Conservation (phyloP, 35 echinoderm and acorn worm species). For the Hemicentrotus pulcherrimus region DNA sequence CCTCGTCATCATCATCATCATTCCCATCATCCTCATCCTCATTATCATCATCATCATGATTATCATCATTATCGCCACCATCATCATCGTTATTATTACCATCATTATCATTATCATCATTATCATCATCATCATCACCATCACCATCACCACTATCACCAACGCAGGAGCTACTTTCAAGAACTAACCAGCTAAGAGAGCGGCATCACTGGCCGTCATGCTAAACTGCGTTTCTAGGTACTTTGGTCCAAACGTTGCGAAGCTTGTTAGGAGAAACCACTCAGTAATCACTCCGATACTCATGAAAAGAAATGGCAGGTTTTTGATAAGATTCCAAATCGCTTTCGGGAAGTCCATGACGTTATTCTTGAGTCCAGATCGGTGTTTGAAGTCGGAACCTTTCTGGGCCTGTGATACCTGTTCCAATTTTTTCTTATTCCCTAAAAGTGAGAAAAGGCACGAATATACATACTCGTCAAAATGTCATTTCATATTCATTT, state of each 20-base stretch:
- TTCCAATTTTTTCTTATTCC: conserved; percentile 41
- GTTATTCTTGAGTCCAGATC: conserved; percentile 60
- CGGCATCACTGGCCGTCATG: conserved; percentile 63
- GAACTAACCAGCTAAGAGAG: conserved; percentile 77
- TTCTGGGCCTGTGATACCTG: conserved; percentile 63
- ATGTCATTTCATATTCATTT: not conserved
- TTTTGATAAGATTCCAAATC: conserved; percentile 55
- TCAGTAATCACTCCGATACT: conserved; percentile 63
- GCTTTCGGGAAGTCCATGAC: conserved; percentile 71
- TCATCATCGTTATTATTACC: not conserved
- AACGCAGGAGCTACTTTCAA: not conserved
- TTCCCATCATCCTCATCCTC: not conserved
- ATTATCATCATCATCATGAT: not conserved
- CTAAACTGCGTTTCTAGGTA: conserved; percentile 82
- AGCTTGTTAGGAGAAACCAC: conserved; percentile 78
- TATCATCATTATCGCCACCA: not conserved
- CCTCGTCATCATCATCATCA: not conserved
- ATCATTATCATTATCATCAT: not conserved
- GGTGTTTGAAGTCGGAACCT: conserved; percentile 56
- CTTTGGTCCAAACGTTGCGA: conserved; percentile 82
- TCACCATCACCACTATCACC: not conserved
- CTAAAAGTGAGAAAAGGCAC: not conserved
- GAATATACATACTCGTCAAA: not conserved
- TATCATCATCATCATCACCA: not conserved
- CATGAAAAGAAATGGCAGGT: conserved; percentile 76